Percentiles rank a stretch among this genome's conserved stretches.
phyloP scores from a whole-genome alignment of 2,113 vertebrate species.

The Gyps fulvus region DNA sequence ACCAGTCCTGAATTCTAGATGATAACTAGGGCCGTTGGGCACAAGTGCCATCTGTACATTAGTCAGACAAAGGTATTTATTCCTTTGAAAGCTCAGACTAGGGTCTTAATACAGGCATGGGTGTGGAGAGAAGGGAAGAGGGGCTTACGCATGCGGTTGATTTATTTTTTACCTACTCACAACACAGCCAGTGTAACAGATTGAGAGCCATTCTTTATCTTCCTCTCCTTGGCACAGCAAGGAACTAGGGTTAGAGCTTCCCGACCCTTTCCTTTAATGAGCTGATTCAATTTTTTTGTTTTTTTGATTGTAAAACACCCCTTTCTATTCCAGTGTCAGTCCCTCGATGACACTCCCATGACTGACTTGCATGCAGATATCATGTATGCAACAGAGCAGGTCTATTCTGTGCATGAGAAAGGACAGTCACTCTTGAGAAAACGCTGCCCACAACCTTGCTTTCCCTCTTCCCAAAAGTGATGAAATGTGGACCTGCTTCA shows the following conservation, averaged over 20 bases:
- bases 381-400: fast-evolving
- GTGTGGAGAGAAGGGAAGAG: neutral
- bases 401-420: neutral
- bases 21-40: neutral
- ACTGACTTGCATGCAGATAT: fast-evolving
- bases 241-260: neutral
- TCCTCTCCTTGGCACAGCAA: neutral
- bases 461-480: neutral
- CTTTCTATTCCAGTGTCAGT: neutral
- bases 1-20: neutral
- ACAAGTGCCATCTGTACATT: neutral
- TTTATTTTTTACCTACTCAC: neutral
- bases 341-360: too few species aligned
- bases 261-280: neutral
- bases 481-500: neutral
- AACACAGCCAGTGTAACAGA: neutral
- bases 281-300: neutral
- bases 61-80: neutral
- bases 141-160: fast-evolving
- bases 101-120: neutral
- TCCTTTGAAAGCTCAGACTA: neutral
- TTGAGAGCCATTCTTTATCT: neutral
- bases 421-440: neutral
- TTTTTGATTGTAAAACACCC: neutral
- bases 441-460: neutral